Evolutionary conservation across 2,797 vertebrate species (phyloP).

Genomic region (Phoxinus dragarum): DNA sequence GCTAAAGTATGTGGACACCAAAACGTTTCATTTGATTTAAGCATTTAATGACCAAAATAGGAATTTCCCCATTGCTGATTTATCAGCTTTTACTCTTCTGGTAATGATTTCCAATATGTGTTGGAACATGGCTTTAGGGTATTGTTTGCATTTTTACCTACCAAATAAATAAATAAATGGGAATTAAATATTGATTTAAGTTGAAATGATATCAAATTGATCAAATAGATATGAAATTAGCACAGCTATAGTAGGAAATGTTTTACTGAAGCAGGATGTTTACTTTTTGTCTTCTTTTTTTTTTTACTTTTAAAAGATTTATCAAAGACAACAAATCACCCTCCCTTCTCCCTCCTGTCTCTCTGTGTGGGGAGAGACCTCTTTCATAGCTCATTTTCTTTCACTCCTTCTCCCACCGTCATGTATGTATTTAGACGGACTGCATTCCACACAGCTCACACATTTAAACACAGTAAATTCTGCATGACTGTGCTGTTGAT

Average conservation of each 20-base stretch:
- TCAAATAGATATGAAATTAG: background rate
- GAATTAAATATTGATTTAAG: background rate
- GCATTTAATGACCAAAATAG: background rate
- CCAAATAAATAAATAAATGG: background rate
- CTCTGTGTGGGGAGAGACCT: constrained; percentile 29
- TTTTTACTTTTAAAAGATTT: background rate
- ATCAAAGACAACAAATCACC: constrained; percentile 13
- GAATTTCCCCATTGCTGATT: background rate
- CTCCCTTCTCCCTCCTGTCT: constrained; percentile 6
- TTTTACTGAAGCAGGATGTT: background rate
- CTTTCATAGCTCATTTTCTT: constrained; percentile 50
- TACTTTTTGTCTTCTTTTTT: background rate
- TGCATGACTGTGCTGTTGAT: constrained; percentile 64
- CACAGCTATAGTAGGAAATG: background rate
- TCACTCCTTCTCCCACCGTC: constrained; percentile 75
- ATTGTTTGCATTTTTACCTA: background rate
- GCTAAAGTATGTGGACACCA: background rate
- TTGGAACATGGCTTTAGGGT: background rate
- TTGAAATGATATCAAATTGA: background rate
- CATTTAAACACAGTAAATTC: constrained; percentile 80
- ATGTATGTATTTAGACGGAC: constrained; percentile 77
- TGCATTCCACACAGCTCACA: constrained; percentile 74
- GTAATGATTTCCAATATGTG: background rate
- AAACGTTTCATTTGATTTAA: background rate
- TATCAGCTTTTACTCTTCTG: background rate